Conservation (phyloP, 2,888 invertebrate genomes). For the Caenorhabditis imperialis region DNA sequence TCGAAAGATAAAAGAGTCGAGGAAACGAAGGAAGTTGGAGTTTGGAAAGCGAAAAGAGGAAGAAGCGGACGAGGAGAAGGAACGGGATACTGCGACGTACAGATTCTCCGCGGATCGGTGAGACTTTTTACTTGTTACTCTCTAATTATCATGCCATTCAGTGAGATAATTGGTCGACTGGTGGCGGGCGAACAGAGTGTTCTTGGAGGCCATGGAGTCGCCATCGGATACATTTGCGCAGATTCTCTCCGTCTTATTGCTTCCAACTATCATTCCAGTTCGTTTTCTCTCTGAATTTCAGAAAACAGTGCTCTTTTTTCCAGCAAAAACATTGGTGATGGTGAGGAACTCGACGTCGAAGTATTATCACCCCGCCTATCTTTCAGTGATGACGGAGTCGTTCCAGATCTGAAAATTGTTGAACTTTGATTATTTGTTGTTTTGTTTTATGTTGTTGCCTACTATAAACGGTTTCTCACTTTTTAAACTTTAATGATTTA, state of each 20-base stretch:
- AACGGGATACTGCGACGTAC: constrained; percentile 41
- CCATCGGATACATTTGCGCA: constrained; percentile 61
- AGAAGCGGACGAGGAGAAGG: constrained; percentile 35
- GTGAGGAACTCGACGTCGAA: constrained; percentile 66
- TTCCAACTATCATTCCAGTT: constrained; percentile 32
- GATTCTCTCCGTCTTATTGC: constrained; percentile 36
- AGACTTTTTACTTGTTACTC: not conserved
- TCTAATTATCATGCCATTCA: constrained; percentile 35
- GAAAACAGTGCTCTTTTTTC: too few species aligned
- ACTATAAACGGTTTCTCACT: not conserved
- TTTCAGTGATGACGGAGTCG: constrained; percentile 26
- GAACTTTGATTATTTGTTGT: constrained; percentile 9
- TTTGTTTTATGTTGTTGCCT: not conserved
- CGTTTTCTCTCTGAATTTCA: too few species aligned
- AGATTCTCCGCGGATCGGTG: constrained; percentile 57
- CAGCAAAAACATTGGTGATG: constrained; percentile 53
- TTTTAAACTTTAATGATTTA: not conserved
- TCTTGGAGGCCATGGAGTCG: constrained; percentile 59
- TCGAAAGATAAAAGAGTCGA: constrained; percentile 52
- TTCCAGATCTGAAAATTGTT: constrained; percentile 35
- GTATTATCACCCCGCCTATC: constrained; percentile 67
- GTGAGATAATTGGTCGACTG: constrained; percentile 65
- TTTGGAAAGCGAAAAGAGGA: constrained; percentile 22
- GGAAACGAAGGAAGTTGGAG: constrained; percentile 54
- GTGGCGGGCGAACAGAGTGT: constrained; percentile 70